These are phyloP conservation scores for Synergus itoensis DNA, from an alignment of 2,888 invertebrate species.

Conservation along the genomic window DNA sequence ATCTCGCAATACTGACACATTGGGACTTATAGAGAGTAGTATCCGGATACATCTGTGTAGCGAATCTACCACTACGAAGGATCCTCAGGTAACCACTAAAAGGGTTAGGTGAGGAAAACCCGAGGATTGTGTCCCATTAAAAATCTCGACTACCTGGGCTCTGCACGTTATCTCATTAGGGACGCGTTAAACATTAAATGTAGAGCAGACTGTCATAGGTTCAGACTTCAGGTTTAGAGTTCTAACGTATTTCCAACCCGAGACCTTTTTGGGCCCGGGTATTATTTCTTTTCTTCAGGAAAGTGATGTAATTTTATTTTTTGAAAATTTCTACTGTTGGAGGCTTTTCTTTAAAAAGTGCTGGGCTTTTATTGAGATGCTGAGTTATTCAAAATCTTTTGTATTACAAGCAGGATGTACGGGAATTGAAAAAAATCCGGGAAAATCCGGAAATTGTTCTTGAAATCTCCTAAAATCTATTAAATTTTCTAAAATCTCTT, in stretches of 20 bases:
- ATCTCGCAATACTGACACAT: conserved; percentile 65
- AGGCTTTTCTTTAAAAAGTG: too few species aligned
- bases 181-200: conserved; percentile 61
- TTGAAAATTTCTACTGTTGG: not conserved
- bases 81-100: conserved; percentile 65
- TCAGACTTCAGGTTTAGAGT: not conserved
- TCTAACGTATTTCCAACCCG: not conserved
- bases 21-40: conserved; percentile 61
- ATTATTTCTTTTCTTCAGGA: not conserved
- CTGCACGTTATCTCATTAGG: conserved; percentile 73
- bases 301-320: not conserved
- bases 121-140: conserved; percentile 63
- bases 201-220: conserved; percentile 16
- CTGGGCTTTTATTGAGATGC: too few species aligned
- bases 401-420: too few species aligned
- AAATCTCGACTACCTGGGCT: conserved; percentile 65
- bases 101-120: conserved; percentile 63
- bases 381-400: too few species aligned
- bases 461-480: too few species aligned
- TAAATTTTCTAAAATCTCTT: too few species aligned
- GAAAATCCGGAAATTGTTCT: too few species aligned
- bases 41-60: conserved; percentile 45
- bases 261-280: not conserved
- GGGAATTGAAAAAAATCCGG: too few species aligned
- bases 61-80: conserved; percentile 61